Percentiles rank a stretch among this genome's conserved stretches.
Evolutionary conservation across 2,113 vertebrate species (phyloP).

Genomic region (Trinectes maculatus): DNA sequence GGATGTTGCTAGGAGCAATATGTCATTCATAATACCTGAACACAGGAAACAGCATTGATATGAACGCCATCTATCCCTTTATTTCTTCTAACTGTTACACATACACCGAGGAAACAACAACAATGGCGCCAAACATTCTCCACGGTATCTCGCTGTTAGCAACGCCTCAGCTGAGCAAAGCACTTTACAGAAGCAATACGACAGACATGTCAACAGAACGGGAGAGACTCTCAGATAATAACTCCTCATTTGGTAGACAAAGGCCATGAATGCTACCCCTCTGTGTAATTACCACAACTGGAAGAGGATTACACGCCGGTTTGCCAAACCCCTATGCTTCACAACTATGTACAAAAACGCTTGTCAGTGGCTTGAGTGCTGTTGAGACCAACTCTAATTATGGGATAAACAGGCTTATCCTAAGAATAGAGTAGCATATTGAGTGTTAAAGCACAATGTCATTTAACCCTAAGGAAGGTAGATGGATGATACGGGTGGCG

Average conservation of each 20-base stretch:
- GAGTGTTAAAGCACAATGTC: conserved; percentile 69
- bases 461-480: conserved; percentile 42
- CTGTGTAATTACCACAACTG: conserved; percentile 66
- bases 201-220: conserved; percentile 59
- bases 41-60: conserved; percentile 50
- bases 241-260: conserved; percentile 58
- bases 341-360: conserved; percentile 62
- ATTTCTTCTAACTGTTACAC: conserved; percentile 45
- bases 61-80: conserved; percentile 31
- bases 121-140: conserved; percentile 47
- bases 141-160: conserved; percentile 56
- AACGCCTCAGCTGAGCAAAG: conserved; percentile 60
- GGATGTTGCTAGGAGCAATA: conserved; percentile 35
- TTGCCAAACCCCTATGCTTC: conserved; percentile 48
- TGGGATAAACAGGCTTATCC: conserved; percentile 80
- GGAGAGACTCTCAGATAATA: conserved; percentile 60
- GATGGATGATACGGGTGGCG: conserved; percentile 39
- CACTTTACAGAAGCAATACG: conserved; percentile 54
- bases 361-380: conserved; percentile 62
- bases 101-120: conserved; percentile 62
- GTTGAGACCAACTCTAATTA: conserved; percentile 76
- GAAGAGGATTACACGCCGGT: conserved; percentile 65
- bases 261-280: conserved; percentile 51
- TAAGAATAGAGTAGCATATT: conserved; percentile 51
- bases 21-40: conserved; percentile 39